Evolutionary conservation across 2,797 vertebrate genomes (phyloP).

Genomic region (Serranus cabrilla): DNA sequence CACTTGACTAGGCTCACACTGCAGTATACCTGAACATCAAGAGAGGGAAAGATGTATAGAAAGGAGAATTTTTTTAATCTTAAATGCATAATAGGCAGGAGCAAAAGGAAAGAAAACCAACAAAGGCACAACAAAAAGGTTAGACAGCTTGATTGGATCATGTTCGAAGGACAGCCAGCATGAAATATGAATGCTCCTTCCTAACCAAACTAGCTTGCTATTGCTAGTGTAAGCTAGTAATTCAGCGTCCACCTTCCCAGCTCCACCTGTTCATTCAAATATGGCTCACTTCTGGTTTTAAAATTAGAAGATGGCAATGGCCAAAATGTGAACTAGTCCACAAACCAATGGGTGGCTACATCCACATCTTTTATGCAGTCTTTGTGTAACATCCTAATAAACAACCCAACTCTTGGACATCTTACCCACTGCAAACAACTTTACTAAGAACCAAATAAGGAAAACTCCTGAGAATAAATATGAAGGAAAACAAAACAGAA

Average conservation of each 20-base stretch:
- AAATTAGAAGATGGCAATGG: no score
- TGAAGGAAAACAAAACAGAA: not conserved
- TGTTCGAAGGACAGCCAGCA: no score
- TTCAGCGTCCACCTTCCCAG: no score
- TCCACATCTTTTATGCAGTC: no score
- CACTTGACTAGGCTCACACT: slow-evolving; percentile 86
- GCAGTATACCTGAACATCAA: slow-evolving; percentile 84
- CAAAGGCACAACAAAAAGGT: not conserved
- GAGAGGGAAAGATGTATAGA: not conserved
- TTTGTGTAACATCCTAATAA: no score
- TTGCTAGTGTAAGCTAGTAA: no score
- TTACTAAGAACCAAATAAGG: not conserved
- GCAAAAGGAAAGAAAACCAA: not conserved
- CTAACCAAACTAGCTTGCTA: no score
- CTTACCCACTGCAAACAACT: not conserved
- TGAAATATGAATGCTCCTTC: no score
- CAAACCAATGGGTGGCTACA: no score
- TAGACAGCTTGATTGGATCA: not conserved
- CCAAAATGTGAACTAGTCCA: no score
- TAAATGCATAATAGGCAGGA: not conserved
- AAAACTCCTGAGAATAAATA: not conserved
- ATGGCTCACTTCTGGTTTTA: no score
- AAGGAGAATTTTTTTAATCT: not conserved
- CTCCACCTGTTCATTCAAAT: no score
- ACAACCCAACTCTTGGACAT: not conserved